phyloP scores from a whole-genome alignment of 1,140 invertebrate species.

The Atta colombica region DNA sequence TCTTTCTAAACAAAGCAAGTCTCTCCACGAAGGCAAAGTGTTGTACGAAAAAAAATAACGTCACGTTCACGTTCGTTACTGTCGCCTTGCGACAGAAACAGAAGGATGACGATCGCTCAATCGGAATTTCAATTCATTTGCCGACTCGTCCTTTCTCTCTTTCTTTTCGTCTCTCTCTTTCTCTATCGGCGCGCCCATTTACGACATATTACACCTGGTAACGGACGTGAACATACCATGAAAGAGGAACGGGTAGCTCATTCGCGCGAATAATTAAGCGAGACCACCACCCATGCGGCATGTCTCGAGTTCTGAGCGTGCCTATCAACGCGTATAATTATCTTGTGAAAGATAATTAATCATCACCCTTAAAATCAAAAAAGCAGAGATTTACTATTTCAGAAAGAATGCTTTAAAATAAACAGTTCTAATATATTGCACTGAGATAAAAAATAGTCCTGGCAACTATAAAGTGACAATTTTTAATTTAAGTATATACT shows the following conservation, averaged over 20 bases:
- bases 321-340: conserved; percentile 26
- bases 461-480: too few relatives aligned
- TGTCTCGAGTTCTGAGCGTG: conserved; percentile 28
- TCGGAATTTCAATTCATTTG: conserved; percentile 54
- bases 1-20: conserved; percentile 22
- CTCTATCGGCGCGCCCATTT: conserved; percentile 29
- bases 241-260: conserved; percentile 28
- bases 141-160: neutral
- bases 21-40: neutral
- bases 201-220: conserved; percentile 52
- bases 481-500: too few relatives aligned
- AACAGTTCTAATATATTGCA: neutral
- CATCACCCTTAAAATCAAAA: conserved; percentile 38
- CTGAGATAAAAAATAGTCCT: too few relatives aligned
- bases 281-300: conserved; percentile 59
- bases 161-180: conserved; percentile 3
- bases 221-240: conserved; percentile 6
- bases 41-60: conserved; percentile 37
- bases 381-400: neutral
- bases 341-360: conserved; percentile 62
- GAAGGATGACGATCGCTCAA: conserved; percentile 48
- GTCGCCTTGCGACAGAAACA: conserved; percentile 29
- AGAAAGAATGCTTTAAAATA: neutral
- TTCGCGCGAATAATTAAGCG: conserved; percentile 68
- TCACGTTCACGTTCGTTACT: neutral